A percentile compares a stretch with the other conserved stretches of the same genome.
phyloP scores from a whole-genome alignment of 2,113 vertebrate genomes.

The Lophura nycthemera region DNA sequence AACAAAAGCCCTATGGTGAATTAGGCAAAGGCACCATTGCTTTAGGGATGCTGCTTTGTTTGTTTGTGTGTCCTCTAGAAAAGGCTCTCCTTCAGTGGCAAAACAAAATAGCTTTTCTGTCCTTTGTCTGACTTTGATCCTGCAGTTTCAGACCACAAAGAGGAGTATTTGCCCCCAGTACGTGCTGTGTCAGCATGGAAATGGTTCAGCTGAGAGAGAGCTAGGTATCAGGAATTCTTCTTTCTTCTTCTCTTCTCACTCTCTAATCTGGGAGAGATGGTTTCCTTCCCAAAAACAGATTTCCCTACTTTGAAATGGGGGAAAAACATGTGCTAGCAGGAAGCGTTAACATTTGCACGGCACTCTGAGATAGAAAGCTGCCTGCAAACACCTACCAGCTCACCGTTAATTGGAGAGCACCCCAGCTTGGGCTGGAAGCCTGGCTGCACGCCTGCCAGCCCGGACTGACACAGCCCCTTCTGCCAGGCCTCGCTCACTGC shows the following conservation, averaged over 20 bases:
- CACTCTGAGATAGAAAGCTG: background rate
- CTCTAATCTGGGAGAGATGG: background rate
- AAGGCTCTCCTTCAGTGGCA: background rate
- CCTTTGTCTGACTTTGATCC: background rate
- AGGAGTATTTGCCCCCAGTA: background rate
- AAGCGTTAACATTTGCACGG: background rate
- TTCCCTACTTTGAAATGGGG: background rate
- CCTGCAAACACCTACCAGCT: background rate
- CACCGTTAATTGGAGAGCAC: background rate
- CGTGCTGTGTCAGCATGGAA: background rate
- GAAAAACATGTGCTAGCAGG: background rate
- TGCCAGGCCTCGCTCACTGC: conserved; percentile 35
- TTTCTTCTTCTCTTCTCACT: background rate
- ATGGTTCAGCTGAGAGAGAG: background rate
- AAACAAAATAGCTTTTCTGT: background rate
- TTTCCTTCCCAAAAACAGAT: background rate
- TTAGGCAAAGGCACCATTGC: background rate
- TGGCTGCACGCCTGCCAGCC: background rate
- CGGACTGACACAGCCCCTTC: conserved; percentile 1
- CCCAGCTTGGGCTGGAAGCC: conserved; percentile 51
- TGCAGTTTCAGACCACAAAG: background rate
- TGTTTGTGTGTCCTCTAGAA: background rate
- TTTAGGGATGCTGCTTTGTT: background rate
- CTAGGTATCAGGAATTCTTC: background rate
- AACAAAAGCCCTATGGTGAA: background rate